phyloP scores from a whole-genome alignment of 2,113 vertebrate species.

The Grammomys surdaster region DNA sequence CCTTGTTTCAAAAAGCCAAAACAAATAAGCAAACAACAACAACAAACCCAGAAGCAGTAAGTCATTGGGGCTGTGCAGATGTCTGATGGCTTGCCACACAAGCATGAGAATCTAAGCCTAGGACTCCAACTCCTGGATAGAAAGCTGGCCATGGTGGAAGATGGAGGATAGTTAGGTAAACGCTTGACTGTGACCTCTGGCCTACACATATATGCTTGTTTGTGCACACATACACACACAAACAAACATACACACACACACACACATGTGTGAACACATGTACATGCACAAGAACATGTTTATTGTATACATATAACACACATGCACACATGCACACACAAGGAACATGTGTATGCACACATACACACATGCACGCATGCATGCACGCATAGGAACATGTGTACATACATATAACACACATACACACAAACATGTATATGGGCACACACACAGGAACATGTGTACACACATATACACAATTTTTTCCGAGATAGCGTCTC shows the following conservation, averaged over 20 bases:
- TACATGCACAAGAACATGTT: background rate
- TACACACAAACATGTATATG: too few species aligned
- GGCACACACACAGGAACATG: background rate
- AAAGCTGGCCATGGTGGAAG: background rate
- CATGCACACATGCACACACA: too few species aligned
- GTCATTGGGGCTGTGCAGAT: background rate
- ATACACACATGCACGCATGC: too few species aligned
- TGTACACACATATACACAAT: background rate
- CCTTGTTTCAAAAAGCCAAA: background rate
- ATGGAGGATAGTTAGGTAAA: too few species aligned
- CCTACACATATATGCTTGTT: too few species aligned
- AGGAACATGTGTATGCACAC: too few species aligned
- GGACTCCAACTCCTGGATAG: background rate
- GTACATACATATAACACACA: too few species aligned
- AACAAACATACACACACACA: too few species aligned
- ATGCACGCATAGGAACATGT: too few species aligned
- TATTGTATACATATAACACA: too few species aligned
- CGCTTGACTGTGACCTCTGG: too few species aligned
- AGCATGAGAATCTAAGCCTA: background rate
- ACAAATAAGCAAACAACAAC: background rate
- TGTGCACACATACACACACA: background rate
- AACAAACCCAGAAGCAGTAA: background rate
- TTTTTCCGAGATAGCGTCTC: background rate
- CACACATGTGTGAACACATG: background rate
- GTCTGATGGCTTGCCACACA: background rate